Evolutionary conservation across 1,140 invertebrate genomes (phyloP).

Genomic region (Diabrotica undecimpunctata): DNA sequence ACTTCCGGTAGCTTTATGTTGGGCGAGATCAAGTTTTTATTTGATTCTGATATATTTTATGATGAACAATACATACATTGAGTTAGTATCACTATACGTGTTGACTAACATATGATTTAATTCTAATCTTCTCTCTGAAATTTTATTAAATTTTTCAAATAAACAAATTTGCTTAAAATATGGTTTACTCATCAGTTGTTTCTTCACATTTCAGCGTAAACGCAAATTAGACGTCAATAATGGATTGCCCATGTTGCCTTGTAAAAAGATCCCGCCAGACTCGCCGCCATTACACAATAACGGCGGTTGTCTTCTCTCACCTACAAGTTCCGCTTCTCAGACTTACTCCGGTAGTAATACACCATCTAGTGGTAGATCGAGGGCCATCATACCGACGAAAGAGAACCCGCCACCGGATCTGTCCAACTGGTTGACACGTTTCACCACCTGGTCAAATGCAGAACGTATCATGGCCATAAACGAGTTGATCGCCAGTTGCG

Average conservation of each 20-base stretch:
- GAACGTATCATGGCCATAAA: constrained; percentile 87
- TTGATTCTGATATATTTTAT: background rate
- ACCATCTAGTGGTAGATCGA: constrained; percentile 35
- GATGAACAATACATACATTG: constrained; percentile 27
- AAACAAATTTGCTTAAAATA: background rate
- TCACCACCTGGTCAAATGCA: constrained; percentile 84
- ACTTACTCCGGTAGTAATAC: background rate
- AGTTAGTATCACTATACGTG: constrained; percentile 32
- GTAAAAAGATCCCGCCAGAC: constrained; percentile 46
- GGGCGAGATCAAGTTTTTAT: too few relatives aligned
- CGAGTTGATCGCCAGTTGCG: constrained; percentile 76
- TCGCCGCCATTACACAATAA: background rate
- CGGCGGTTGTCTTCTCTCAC: background rate
- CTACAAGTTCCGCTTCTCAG: background rate
- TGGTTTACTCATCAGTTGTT: background rate
- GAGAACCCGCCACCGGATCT: constrained; percentile 78
- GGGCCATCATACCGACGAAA: constrained; percentile 67
- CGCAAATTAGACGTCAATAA: constrained; percentile 49
- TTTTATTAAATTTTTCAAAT: background rate
- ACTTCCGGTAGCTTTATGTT: too few relatives aligned
- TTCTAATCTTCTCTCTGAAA: constrained; percentile 46
- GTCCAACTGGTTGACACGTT: constrained; percentile 71
- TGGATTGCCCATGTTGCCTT: constrained; percentile 42
- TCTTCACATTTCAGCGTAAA: constrained; percentile 43
- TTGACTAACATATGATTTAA: constrained; percentile 39